Evolutionary conservation across 92 coral and sea anemone species (phyloP), one percentile per base, ranked within the genome.

Genomic region (Zoanthus solanderi): DNA sequence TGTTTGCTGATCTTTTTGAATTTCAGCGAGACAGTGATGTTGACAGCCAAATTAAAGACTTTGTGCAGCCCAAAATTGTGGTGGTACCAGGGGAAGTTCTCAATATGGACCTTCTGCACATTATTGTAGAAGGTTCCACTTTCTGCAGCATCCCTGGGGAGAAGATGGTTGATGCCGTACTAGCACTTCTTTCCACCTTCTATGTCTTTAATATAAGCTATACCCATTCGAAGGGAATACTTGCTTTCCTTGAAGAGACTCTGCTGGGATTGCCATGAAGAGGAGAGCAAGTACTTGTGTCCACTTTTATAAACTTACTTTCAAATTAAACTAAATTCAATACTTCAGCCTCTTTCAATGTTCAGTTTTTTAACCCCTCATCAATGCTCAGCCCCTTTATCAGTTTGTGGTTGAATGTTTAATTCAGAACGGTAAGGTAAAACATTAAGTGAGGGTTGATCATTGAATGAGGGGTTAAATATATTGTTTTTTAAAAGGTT

Each of bases 171-270:
- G 78, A 74, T 34, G 78, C 23, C 2, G 13, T 31, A 5, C 78
- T 74, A 9, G 13, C 78, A 44, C 78, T 74, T 44, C 78, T 74
- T 44, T 47, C 52, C 6, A 44, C 78, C 0, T 74, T 74, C 9
- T 74, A 74, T 74, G 10, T 12, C 8, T 74, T 74, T 74, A 74
- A 74, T 10, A 74, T 74, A 14, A 74, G 50, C 52, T 74, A 74
- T 13, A 74, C 78, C 7, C 52, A 2, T 9, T 14, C 53, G 3
- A 74, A 74, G 53, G 7, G 53, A 29, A 29, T 32, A 15, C 52
- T 74, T 74, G 53, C 53, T 16, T 32, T 74, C 78, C 78, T 74
- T 30, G 78, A 74, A 74, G 54, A 74, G 34, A 74, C 14, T 1
- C 78, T 74, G n/a, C 3, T 74, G 9, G 78, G 78, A 13, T 6